These are phyloP conservation scores for Harpalus rufipes DNA, from an alignment of 2,888 invertebrate species.

Conservation along the genomic window DNA sequence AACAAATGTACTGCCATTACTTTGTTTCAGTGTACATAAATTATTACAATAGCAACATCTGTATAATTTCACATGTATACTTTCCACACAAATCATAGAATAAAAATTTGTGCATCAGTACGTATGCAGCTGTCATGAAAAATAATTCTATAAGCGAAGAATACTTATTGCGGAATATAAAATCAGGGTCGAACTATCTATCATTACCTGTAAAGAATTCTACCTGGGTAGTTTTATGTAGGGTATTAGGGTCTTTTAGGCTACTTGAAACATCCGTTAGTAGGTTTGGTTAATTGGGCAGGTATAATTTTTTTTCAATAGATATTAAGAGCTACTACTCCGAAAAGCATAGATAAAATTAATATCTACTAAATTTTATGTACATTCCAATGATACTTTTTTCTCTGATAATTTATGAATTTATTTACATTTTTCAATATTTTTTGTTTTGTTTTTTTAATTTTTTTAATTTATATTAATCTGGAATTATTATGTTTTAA, in stretches of 20 bases:
- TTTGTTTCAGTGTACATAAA: not conserved
- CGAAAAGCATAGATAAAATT: slow-evolving; percentile 16
- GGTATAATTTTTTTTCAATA: slow-evolving; percentile 32
- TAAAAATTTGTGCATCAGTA: not conserved
- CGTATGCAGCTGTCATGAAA: slow-evolving; percentile 1
- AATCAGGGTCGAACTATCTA: slow-evolving; percentile 19
- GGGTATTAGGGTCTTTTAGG: slow-evolving; percentile 44
- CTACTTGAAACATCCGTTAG: slow-evolving; percentile 38
- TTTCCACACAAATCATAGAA: not conserved
- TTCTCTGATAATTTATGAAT: not conserved
- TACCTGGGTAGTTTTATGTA: slow-evolving; percentile 45
- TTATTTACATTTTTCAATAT: not conserved
- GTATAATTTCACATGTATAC: not conserved
- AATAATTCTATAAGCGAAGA: slow-evolving; percentile 18
- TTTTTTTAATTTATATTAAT: too few species aligned
- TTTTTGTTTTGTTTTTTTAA: not conserved
- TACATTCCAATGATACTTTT: not conserved
- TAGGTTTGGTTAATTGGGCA: slow-evolving; percentile 37
- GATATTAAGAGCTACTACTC: slow-evolving; percentile 8
- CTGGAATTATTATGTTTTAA: too few species aligned
- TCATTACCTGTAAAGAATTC: slow-evolving; percentile 32
- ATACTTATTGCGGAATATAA: slow-evolving; percentile 26
- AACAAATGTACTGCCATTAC: not conserved
- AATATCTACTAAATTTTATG: slow-evolving; percentile 12
- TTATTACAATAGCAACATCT: slow-evolving; percentile 19